Evolutionary conservation across 2,888 invertebrate species (phyloP), one percentile per base, ranked within the genome.

Genomic region (Epiblema foenella): DNA sequence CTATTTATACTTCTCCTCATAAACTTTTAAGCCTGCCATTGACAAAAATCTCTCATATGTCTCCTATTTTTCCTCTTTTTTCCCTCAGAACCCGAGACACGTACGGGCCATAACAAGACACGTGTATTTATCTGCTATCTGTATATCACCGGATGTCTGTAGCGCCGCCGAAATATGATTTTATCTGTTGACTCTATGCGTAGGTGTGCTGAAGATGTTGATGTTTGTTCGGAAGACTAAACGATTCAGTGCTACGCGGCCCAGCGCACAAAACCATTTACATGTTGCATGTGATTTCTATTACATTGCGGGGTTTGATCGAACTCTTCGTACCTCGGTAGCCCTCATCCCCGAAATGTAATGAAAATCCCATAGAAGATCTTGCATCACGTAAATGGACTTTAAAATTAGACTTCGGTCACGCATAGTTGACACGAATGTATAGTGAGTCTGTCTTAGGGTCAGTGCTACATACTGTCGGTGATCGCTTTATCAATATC

Each of bases 121-220:
- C 88, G 88, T 89, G 89, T 89, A 81, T 74, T 89, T 89, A 89
- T 89, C 90, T 85, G 73, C 74, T 80, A 89, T 89, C 89, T 83
- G 79, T 77, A 83, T 84, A 85, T 81, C 85, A 85, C 87, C 87
- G 89, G 89, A 89, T 88, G 89, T 88, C 86, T 89, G 85, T 86
- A 86, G 86, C 87, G 88, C 86, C 89, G 89, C 87, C 88, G 88
- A 87, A 89, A 85, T 84, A 76, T 75, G 81, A 81, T 81, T 77
- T 74, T 73, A 80, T 79, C 81, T 72, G 74, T 74, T 77, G 73
- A 68, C 72, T 78, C 74, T 74, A 54, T 77, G 75, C 77, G 77
- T 77, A 64, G 72, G 65, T 75, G 69, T 73, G 69, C 65, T 54
- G 64, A 54, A 54, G 52, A 64, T 37, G 49, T 66, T 57, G 24